Evolutionary conservation across 2,888 invertebrate genomes (phyloP).

Genomic region (Acrobasis suavella): DNA sequence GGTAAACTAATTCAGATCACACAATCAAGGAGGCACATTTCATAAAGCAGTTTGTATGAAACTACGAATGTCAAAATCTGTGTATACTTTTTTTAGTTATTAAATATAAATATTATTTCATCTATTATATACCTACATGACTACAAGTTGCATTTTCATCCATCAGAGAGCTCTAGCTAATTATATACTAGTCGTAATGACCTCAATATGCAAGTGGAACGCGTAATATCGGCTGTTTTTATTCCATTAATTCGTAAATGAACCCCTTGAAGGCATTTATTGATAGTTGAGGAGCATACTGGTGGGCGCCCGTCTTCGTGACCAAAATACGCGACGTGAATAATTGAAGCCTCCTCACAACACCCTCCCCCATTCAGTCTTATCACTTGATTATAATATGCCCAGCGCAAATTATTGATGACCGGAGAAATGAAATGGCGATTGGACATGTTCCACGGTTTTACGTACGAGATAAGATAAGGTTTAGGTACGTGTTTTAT

Average conservation of each 20-base stretch:
- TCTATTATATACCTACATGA: too few species aligned
- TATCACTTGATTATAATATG: conserved; percentile 55
- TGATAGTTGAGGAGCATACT: conserved; percentile 41
- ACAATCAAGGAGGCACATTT: too few species aligned
- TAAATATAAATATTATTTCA: too few species aligned
- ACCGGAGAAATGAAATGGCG: conserved; percentile 18
- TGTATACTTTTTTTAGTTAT: too few species aligned
- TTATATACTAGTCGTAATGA: not conserved
- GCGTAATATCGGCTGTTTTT: conserved; percentile 41
- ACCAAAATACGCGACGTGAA: conserved; percentile 77
- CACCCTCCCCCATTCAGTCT: conserved; percentile 47
- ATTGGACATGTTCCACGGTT: conserved; percentile 10
- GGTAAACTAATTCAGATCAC: too few species aligned
- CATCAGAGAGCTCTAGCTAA: not conserved
- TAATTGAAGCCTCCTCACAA: conserved; percentile 65
- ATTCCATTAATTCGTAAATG: conserved; percentile 58
- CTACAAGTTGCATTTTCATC: too few species aligned
- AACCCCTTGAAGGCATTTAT: conserved; percentile 51
- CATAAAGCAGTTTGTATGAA: too few species aligned
- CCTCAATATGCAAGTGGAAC: conserved; percentile 34
- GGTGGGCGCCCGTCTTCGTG: conserved; percentile 62
- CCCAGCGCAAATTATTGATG: conserved; percentile 39
- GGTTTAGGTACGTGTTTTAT: not conserved
- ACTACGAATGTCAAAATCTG: too few species aligned
- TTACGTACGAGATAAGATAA: conserved; percentile 8